Conservation (phyloP, 1,140 invertebrate genomes). For the Streblospio benedicti region DNA sequence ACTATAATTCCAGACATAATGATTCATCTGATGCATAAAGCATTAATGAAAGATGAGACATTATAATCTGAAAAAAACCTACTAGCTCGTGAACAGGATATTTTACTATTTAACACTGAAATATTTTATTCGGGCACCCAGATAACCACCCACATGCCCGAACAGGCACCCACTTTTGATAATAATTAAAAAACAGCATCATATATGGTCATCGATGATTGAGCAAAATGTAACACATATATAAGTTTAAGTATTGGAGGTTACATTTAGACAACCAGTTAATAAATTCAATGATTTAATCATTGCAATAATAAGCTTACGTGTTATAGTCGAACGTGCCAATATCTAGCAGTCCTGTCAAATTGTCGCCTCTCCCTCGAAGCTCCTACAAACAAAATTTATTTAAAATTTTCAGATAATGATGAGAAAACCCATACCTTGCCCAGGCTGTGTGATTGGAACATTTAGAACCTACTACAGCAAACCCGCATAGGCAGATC, state of each 20-base stretch:
- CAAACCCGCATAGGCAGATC: neutral
- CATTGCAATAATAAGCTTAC: conserved; percentile 25
- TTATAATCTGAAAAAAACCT: too few species aligned
- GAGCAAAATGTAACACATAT: too few species aligned
- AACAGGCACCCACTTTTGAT: neutral
- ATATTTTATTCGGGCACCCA: too few species aligned
- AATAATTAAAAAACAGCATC: neutral
- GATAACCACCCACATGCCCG: neutral
- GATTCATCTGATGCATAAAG: neutral
- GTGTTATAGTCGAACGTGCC: conserved; percentile 47
- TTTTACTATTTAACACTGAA: too few species aligned
- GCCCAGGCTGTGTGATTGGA: too few species aligned
- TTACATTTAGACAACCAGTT: too few species aligned
- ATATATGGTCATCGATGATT: too few species aligned
- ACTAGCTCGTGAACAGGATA: too few species aligned
- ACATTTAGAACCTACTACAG: neutral
- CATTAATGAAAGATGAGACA: conserved; percentile 5
- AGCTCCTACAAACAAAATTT: conserved; percentile 32
- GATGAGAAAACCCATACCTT: neutral
- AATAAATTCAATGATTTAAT: conserved; percentile 2
- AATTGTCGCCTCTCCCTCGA: conserved; percentile 41
- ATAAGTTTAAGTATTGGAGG: too few species aligned
- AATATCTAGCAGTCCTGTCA: conserved; percentile 43
- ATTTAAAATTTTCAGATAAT: neutral
- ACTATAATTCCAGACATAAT: neutral